Base-by-base conservation (phyloP, 2,113 vertebrate genomes). In the Quiscalus mexicanus region DNA sequence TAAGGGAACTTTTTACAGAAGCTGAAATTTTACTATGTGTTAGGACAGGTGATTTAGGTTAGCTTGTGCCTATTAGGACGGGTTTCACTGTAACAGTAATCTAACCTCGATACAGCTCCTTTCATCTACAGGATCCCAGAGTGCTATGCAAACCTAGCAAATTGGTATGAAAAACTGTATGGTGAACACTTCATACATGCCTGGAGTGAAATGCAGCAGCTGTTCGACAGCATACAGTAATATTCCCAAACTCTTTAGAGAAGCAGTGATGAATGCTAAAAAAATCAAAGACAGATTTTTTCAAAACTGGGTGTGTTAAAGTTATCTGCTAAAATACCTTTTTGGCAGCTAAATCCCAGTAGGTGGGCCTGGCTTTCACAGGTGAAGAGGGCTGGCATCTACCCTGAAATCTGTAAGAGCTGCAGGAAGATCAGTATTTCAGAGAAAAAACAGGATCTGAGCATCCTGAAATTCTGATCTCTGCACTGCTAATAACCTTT, bases 131-230 rank as follows among this genome's bases (percentile, higher is more conserved):
- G 71, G 81, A 79, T 96, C 70, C 93, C 78, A 83, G 84, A 78
- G 60, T 50, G 37, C 88, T 85, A 65, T 62, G 73, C 64, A 94
- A 94, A 94, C 89, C 84, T 56, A 90, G 50, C 64, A 96, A 96
- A 85, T 82, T 92, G 82, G 27, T 93, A 86, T 86, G 87, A 96
- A 96, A 96, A 94, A 70, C 91, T 94, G n/a, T 69, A 15, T 16
- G 82, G 89, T 65, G 87, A 94, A 89, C 93, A 85, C 81, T 96
- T 92, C 74, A 42, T 96, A 71, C 70, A 89, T 44, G 95, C 90
- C 93, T 88, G 90, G 37, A 96, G 87, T 96, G 93, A 94, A 96
- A 95, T 41, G 70, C 90, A 90, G 87, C 94, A 96, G 95, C 95
- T 96, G 91, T 93, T 97, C 12, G 1, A 67, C 84, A 89, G 73